These are phyloP conservation scores for Sylvicola cinctus DNA, from an alignment of 2,888 invertebrate genomes.

Conservation along the genomic window DNA sequence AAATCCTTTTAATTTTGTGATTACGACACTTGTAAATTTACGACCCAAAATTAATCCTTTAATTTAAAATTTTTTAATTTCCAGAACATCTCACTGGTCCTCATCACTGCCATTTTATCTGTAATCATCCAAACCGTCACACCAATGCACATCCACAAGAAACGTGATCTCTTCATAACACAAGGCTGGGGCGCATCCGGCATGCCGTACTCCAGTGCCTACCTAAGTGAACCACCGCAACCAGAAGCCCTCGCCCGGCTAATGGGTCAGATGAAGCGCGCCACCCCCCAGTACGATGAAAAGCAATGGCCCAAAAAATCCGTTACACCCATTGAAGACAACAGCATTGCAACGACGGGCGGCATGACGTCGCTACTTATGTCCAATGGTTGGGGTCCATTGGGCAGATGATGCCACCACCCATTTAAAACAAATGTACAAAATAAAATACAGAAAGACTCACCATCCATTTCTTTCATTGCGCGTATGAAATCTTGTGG, in stretches of 20 bases:
- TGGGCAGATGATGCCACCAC: slow-evolving; percentile 19
- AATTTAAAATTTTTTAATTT: no score
- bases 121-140: not conserved
- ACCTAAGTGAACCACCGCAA: not conserved
- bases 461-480: slow-evolving; percentile 99
- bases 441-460: slow-evolving; percentile 15
- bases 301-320: not conserved
- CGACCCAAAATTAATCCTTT: no score
- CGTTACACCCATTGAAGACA: slow-evolving; percentile 8
- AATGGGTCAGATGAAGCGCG: not conserved
- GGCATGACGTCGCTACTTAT: slow-evolving; percentile 19
- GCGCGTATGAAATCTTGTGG: slow-evolving; percentile 94
- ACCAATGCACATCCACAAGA: slow-evolving; percentile 14
- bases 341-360: slow-evolving; percentile 8
- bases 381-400: slow-evolving; percentile 31
- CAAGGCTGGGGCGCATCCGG: slow-evolving; percentile 31
- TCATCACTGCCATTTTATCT: slow-evolving; percentile 2
- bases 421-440: not conserved
- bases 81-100: no score
- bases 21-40: no score
- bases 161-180: slow-evolving; percentile 23
- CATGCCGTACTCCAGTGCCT: slow-evolving; percentile 25
- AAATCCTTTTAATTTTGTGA: no score
- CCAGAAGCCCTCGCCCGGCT: not conserved
- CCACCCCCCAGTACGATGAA: slow-evolving; percentile 8